Evolutionary conservation across 2,113 vertebrate genomes (phyloP).

Genomic region (rat (Rattus norvegicus)): DNA sequence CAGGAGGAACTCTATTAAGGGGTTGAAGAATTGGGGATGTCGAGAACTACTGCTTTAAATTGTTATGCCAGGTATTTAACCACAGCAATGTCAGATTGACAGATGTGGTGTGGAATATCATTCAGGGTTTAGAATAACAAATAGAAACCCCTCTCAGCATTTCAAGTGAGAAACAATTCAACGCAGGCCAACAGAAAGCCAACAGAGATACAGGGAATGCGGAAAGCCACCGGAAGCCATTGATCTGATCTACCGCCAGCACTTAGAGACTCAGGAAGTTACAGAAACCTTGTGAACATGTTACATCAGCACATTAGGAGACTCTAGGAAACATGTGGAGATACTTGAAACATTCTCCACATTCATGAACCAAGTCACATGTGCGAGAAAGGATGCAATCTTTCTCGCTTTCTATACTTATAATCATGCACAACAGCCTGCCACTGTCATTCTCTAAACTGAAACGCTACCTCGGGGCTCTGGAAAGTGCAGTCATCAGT

Average conservation of each 20-base stretch:
- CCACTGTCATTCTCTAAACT: neutral
- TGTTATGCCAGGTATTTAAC: neutral
- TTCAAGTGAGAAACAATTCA: conserved; percentile 15
- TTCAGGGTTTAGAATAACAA: conserved; percentile 18
- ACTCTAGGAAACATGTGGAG: neutral
- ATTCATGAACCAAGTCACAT: neutral
- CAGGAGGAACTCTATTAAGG: neutral
- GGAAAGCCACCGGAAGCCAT: neutral
- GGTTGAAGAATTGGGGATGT: neutral
- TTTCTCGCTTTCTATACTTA: neutral
- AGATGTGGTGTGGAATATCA: neutral
- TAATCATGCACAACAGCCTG: neutral
- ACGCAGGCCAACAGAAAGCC: neutral
- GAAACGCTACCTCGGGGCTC: neutral
- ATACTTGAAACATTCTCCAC: neutral
- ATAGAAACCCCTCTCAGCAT: neutral
- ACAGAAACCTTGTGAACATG: neutral
- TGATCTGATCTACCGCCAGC: neutral
- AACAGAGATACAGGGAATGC: neutral
- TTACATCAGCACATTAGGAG: neutral
- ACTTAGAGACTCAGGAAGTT: conserved; percentile 6
- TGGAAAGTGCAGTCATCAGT: neutral
- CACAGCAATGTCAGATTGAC: neutral
- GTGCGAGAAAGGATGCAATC: neutral
- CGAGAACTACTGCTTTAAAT: neutral